Evolutionary conservation across 2,888 invertebrate species (phyloP).

Genomic region (Salticus scenicus): DNA sequence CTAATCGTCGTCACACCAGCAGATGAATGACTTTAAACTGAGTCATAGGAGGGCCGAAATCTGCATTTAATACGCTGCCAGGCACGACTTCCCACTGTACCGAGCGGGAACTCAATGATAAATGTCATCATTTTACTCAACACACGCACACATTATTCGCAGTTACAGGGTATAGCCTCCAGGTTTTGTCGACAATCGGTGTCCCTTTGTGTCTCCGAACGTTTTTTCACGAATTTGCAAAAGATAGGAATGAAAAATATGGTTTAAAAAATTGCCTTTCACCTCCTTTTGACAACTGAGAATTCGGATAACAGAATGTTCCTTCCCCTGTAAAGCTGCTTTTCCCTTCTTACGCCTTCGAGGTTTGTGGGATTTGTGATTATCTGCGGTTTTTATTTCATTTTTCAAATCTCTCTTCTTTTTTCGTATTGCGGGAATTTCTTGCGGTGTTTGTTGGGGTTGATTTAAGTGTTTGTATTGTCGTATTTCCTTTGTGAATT

Average conservation of each 20-base stretch:
- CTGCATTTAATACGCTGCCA: conserved; percentile 68
- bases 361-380: conserved; percentile 11
- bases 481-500: neutral
- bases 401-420: neutral
- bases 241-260: conserved; percentile 61
- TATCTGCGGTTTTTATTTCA: conserved; percentile 1
- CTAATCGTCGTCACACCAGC: conserved; percentile 47
- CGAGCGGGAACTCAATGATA: conserved; percentile 51
- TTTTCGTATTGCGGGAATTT: neutral
- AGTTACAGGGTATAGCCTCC: conserved; percentile 17
- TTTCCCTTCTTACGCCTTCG: neutral
- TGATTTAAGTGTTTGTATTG: conserved; percentile 14
- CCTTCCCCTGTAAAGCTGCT: neutral
- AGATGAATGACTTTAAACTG: conserved; percentile 67
- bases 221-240: conserved; percentile 29
- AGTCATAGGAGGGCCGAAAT: conserved; percentile 60
- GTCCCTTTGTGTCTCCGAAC: conserved; percentile 44
- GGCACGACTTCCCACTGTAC: conserved; percentile 43
- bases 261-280: conserved; percentile 67
- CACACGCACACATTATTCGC: neutral
- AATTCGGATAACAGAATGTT: neutral
- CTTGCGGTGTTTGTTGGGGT: conserved; percentile 8
- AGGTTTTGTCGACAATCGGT: conserved; percentile 40
- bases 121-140: conserved; percentile 57
- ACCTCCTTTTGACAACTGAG: conserved; percentile 55